Evolutionary conservation across 1,140 invertebrate genomes (phyloP).

Genomic region (Spodoptera litura): DNA sequence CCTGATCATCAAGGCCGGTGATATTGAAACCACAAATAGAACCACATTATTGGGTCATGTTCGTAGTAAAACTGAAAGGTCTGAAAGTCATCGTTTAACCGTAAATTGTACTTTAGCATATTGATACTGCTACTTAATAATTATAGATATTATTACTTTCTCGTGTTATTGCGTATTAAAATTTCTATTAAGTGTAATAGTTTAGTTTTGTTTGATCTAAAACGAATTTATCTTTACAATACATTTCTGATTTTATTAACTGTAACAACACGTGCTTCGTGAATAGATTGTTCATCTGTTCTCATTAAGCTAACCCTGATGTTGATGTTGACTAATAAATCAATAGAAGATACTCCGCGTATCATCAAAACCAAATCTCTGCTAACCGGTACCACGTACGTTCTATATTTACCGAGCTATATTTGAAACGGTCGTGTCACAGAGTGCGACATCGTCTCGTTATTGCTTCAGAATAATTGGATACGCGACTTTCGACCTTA

Average conservation of each 20-base stretch:
- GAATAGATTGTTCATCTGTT: neutral
- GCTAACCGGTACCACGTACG: constrained; percentile 64
- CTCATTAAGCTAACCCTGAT: neutral
- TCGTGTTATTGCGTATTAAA: too few species aligned
- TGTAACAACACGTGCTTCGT: neutral
- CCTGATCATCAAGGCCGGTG: constrained; percentile 20
- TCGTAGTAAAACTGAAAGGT: neutral
- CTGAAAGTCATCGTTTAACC: neutral
- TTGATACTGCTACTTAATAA: too few species aligned
- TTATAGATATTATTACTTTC: too few species aligned
- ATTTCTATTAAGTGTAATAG: too few species aligned
- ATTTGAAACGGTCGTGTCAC: constrained; percentile 73
- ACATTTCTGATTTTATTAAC: neutral
- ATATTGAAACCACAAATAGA: constrained; percentile 10
- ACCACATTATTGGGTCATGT: neutral
- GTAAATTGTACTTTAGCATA: too few species aligned
- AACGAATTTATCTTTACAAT: neutral
- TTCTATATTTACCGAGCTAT: constrained; percentile 75
- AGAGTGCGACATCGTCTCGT: constrained; percentile 68
- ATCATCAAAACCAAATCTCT: constrained; percentile 46
- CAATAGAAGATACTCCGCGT: constrained; percentile 35
- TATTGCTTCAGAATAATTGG: constrained; percentile 52
- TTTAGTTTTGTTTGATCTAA: too few species aligned
- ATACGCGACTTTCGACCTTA: constrained; percentile 42
- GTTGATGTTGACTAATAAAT: constrained; percentile 39